Evolutionary conservation across 35 echinoderm and acorn worm genomes (phyloP), one percentile per base, ranked within the genome.

Genomic region (Holothuria glaberrima): DNA sequence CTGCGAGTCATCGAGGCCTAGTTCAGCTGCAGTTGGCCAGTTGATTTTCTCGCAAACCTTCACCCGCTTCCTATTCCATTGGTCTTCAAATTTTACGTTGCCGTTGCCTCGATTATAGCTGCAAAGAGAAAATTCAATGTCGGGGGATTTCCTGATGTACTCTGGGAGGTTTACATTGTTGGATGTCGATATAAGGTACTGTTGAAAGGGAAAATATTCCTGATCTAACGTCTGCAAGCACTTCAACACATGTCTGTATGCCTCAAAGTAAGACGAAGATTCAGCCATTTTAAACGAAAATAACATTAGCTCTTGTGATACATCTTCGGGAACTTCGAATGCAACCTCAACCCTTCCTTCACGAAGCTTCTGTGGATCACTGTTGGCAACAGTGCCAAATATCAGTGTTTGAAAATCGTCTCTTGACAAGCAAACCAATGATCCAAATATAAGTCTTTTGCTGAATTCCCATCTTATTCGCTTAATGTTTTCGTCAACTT

Each of bases 391-490:
- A 27, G 81, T 86, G 22, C 73, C 95, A 73, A 93, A 97, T 4
- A 91, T 50, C 13, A 91, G 29, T 50, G 81, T 94, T 35, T 91
- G 75, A 65, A 97, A 97, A 14, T 92, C 59, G 66, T 97, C 92
- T 66, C 41, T 44, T 7, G 95, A 92, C 29, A 97, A 48, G 59
- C 95, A 97, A 26, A 97, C 89, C 44, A 97, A 59, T 29, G 95
- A 97, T 48, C 95, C 95, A 48, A 90, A 72, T 12, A 86, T 48
- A 29, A 97, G 78, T 30, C 90, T 68, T 66, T 60, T 97, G 32
- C 48, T 86, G 0, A 59, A 35, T 21, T 94, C 86, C 90, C 92
- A 97, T n/a, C 85, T 61, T 24, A 90, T 31, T 48, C 46, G 50
- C 48, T 90, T 65, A 20, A 90, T 41, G 66, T 87, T 35, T 26